A percentile compares a stretch with the other conserved stretches of the same genome.
Evolutionary conservation across 2,113 vertebrate species (phyloP).

Genomic region (Setophaga petechia): DNA sequence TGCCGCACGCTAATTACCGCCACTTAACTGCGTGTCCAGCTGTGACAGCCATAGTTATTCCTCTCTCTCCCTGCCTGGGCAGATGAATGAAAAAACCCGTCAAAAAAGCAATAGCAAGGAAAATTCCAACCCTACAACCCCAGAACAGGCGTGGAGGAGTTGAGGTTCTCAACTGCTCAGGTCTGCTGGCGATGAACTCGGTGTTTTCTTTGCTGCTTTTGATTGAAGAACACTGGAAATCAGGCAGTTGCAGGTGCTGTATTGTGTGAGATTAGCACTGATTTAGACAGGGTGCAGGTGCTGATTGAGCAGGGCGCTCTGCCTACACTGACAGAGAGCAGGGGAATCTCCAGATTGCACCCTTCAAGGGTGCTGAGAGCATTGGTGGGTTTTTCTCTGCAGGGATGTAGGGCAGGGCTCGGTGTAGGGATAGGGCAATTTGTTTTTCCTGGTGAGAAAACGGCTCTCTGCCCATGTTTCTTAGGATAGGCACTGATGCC

Average conservation of each 20-base stretch:
- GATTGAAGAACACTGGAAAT: constrained; percentile 83
- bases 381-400: background rate
- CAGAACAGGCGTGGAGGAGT: accelerated
- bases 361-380: background rate
- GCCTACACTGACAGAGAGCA: background rate
- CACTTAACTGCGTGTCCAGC: background rate
- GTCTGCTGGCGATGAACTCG: constrained; percentile 2
- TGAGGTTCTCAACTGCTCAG: constrained; percentile 52
- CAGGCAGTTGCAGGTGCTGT: constrained; percentile 72
- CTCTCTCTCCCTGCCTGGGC: background rate
- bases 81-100: background rate
- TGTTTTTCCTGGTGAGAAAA: background rate
- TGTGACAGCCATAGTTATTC: background rate
- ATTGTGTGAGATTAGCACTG: constrained; percentile 76
- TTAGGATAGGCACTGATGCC: accelerated
- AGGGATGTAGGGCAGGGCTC: background rate
- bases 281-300: constrained; percentile 70
- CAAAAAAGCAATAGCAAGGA: background rate
- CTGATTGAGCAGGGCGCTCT: constrained; percentile 71
- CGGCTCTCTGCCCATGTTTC: accelerated
- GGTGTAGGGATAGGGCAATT: background rate
- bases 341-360: background rate
- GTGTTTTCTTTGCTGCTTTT: constrained; percentile 62
- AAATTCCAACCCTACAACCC: background rate
- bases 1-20: background rate